Percentiles rank a stretch among this genome's conserved stretches.
These are phyloP conservation scores for Pseudochirops corinnae DNA, from an alignment of 2,797 vertebrate species.

Conservation along the genomic window DNA sequence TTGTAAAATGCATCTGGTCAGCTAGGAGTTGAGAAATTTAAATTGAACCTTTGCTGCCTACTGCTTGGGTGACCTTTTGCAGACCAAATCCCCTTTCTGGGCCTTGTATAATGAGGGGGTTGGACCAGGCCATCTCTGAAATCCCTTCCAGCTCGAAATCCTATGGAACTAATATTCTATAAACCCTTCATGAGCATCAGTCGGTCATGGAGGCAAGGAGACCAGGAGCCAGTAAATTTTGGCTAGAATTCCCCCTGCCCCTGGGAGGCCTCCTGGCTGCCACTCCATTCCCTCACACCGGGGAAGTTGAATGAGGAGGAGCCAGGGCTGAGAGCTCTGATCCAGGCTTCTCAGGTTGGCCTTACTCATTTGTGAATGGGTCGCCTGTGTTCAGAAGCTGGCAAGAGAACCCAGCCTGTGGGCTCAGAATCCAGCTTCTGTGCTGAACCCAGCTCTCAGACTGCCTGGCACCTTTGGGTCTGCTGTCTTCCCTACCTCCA, in stretches of 20 bases:
- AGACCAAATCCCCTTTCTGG: background rate
- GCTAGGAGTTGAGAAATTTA: background rate
- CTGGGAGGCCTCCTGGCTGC: background rate
- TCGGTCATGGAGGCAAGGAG: constrained; percentile 14
- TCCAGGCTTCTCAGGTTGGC: background rate
- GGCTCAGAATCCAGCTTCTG: background rate
- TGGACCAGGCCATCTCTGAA: background rate
- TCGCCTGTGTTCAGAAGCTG: background rate
- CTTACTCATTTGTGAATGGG: background rate
- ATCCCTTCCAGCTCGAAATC: background rate
- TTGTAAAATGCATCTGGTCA: background rate
- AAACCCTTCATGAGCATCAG: background rate
- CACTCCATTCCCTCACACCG: background rate
- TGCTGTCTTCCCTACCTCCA: background rate
- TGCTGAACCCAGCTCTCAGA: background rate
- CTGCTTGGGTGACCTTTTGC: background rate
- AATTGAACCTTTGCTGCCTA: background rate
- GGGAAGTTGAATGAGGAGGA: background rate
- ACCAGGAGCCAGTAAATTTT: background rate
- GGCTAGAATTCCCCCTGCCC: background rate
- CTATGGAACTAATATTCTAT: background rate
- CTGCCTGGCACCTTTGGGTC: background rate
- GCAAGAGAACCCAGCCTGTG: background rate
- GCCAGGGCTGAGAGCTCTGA: background rate
- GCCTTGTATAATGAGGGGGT: background rate